phyloP scores from a whole-genome alignment of 2,888 invertebrate species.

The Ectobius pallidus region DNA sequence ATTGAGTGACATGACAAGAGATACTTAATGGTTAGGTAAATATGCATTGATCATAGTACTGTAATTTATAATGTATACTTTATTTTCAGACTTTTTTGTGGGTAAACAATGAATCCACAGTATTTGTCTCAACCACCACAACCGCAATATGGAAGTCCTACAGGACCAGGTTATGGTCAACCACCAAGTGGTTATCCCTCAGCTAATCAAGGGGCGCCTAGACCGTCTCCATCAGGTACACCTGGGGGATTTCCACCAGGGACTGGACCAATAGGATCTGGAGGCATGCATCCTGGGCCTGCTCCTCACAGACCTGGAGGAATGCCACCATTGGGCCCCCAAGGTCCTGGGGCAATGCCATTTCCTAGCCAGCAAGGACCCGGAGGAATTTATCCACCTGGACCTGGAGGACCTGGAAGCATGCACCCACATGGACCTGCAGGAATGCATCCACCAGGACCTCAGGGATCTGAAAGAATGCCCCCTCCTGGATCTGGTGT shows the following conservation, averaged over 20 bases:
- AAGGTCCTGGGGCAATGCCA: too few relatives aligned
- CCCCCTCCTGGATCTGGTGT: neutral
- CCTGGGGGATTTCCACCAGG: constrained; percentile 28
- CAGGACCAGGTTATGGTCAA: constrained; percentile 44
- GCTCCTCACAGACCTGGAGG: neutral
- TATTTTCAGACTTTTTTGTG: constrained; percentile 44
- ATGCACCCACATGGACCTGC: neutral
- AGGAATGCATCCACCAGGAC: too few relatives aligned
- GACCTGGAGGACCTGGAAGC: neutral
- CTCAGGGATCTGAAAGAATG: too few relatives aligned
- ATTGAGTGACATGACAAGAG: neutral
- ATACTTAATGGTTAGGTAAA: neutral
- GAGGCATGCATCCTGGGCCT: neutral
- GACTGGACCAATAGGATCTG: neutral
- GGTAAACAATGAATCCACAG: constrained; percentile 59
- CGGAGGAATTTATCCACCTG: neutral
- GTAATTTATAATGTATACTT: constrained; percentile 22
- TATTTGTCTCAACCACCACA: constrained; percentile 53
- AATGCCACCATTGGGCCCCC: too few relatives aligned
- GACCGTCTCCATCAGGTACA: constrained; percentile 35
- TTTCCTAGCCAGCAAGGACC: neutral
- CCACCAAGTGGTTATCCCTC: constrained; percentile 40
- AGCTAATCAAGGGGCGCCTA: constrained; percentile 17
- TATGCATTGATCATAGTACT: neutral
- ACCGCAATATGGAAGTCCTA: constrained; percentile 46